Base-by-base conservation (phyloP, 2,797 vertebrate species). In the Phalloptychus januarius region DNA sequence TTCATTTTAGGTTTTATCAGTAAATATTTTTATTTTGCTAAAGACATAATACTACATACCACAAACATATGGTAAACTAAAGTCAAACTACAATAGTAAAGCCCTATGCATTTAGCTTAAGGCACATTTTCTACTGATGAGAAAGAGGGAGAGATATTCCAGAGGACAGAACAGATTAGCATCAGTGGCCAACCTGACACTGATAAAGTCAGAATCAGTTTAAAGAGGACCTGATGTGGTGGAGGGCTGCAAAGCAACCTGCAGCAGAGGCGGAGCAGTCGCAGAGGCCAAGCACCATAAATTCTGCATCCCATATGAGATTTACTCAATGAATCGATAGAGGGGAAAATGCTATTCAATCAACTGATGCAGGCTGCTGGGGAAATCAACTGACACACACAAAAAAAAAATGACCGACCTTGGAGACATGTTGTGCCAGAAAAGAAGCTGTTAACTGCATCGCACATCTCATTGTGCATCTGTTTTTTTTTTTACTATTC, bases 321-420 rank as follows among this genome's bases (percentile, higher is more conserved):
- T 56, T 44, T 56, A 74, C 52, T 74, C 13, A 74, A 74, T 74
- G n/a, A 74, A 74, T 56, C 72, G n/a, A 74, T 74, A 56, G 52
- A 54, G 52, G 72, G 72, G 46, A 44, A 42, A 31, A 40, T 40
- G 36, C 52, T 58, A n/a, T 42, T 58, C 38, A 15, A 74, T 74
- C 38, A 58, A n/a, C 38, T 74, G 50, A 44, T 44, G 48, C 25
- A 3, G 25, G 50, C 72, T 74, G 52, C 25, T 11, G 13, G 23
- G 40, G 33, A 36, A 73, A 73, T 72, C 33, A 48, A 50, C 45
- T 50, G 31, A 36, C 33, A 23, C 45, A 36, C 45, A 48, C 15
- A 71, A 8, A 25, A 36, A 36, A 11, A 72, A 52, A 72, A 7
- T n/a, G 50, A 0, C 36, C 28, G 38, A 74, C 50, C 50, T 74